Conservation (phyloP, 1,140 invertebrate species). For the Philaenus spumarius region DNA sequence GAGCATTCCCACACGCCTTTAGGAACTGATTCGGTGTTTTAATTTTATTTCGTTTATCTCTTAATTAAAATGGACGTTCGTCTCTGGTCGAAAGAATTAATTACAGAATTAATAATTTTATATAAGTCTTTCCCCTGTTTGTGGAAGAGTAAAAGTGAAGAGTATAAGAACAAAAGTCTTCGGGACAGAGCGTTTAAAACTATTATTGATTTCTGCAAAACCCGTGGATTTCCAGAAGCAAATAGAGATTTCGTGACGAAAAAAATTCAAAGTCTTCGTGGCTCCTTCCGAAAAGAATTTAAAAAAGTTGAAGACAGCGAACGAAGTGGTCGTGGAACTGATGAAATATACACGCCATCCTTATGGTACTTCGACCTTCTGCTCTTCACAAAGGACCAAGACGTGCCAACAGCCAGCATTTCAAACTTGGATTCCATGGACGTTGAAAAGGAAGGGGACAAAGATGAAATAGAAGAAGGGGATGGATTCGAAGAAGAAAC, state of each 20-base stretch:
- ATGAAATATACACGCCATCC: conserved; percentile 32
- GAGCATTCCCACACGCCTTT: too few species aligned
- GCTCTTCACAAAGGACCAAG: conserved; percentile 26
- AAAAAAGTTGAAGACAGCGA: conserved; percentile 33
- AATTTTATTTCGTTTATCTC: too few species aligned
- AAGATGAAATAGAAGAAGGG: not conserved
- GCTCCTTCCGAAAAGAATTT: conserved; percentile 26
- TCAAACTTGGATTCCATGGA: conserved; percentile 1
- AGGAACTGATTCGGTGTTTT: too few species aligned
- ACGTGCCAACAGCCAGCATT: conserved; percentile 6
- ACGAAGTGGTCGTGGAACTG: conserved; percentile 25
- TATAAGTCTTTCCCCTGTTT: too few species aligned
- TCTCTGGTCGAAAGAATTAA: too few species aligned
- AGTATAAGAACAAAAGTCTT: too few species aligned
- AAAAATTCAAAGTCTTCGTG: conserved; percentile 28
- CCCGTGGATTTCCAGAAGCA: conserved; percentile 16
- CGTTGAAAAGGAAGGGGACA: not conserved
- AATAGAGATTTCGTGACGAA: conserved; percentile 17
- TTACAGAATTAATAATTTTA: too few species aligned
- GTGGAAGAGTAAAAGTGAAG: too few species aligned
- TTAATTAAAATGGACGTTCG: too few species aligned
- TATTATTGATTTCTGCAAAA: too few species aligned
- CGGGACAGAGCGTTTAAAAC: too few species aligned
- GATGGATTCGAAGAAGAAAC: too few species aligned
- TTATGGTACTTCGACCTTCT: conserved; percentile 35